Conservation (phyloP, 2,888 invertebrate genomes). For the Conistra vaccinii region DNA sequence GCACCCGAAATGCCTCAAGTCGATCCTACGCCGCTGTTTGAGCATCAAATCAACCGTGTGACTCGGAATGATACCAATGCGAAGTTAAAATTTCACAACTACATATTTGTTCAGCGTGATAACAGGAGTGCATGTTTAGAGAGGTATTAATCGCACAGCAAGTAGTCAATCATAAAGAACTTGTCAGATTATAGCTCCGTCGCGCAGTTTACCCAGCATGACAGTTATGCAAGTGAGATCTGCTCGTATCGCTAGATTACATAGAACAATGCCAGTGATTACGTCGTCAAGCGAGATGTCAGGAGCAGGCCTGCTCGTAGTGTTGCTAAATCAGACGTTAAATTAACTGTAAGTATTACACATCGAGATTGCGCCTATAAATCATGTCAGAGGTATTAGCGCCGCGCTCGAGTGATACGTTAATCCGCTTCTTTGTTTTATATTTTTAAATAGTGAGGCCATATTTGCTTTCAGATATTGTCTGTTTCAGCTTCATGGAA, state of each 20-base stretch:
- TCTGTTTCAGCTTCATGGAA: constrained; percentile 85
- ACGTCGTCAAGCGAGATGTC: constrained; percentile 87
- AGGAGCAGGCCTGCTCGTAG: constrained; percentile 73
- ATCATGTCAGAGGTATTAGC: constrained; percentile 88
- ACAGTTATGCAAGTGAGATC: constrained; percentile 89
- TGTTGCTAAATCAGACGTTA: constrained; percentile 88
- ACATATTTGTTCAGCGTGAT: constrained; percentile 78
- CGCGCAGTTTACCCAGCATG: constrained; percentile 84
- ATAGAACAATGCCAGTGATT: constrained; percentile 88
- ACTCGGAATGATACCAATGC: constrained; percentile 77
- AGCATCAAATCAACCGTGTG: constrained; percentile 74
- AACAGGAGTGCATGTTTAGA: constrained; percentile 79
- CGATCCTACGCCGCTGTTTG: constrained; percentile 71
- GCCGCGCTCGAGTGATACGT: constrained; percentile 85
- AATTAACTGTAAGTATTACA: constrained; percentile 84
- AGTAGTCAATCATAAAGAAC: constrained; percentile 86
- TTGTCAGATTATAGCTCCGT: constrained; percentile 86
- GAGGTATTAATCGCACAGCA: constrained; percentile 81
- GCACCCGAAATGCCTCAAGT: constrained; percentile 68
- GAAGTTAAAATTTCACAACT: constrained; percentile 81
- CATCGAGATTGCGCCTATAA: constrained; percentile 85
- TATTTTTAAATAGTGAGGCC: constrained; percentile 90
- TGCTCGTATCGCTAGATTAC: constrained; percentile 87
- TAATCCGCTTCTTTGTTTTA: constrained; percentile 90
- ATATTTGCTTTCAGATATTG: constrained; percentile 90